phyloP scores from a whole-genome alignment of 2,797 vertebrate species.

The Hydrophis major region DNA sequence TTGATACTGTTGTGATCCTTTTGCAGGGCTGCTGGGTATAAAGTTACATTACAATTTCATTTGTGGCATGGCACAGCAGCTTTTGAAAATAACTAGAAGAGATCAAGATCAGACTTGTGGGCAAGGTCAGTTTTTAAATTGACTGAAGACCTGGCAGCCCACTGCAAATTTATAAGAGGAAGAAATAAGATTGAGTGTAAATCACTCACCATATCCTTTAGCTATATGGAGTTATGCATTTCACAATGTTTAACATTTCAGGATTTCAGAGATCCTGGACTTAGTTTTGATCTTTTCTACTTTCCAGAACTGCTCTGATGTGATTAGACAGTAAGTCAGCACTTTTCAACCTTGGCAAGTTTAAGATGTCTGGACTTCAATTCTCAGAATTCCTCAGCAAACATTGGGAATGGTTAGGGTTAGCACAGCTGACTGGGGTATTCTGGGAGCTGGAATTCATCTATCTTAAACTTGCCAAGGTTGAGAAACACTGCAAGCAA shows the following conservation, averaged over 20 bases:
- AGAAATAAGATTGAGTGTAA: neutral
- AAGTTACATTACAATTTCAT: neutral
- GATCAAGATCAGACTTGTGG: neutral
- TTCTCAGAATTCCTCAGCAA: neutral
- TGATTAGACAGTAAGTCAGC: neutral
- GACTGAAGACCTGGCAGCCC: neutral
- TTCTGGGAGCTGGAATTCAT: neutral
- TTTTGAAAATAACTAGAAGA: neutral
- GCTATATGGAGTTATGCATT: neutral
- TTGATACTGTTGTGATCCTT: neutral
- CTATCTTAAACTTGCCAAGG: neutral
- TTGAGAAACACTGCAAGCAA: neutral
- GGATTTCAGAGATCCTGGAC: neutral
- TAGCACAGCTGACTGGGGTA: neutral
- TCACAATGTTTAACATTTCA: neutral
- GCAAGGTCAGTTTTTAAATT: neutral
- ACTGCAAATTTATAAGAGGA: neutral
- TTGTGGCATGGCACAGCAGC: neutral
- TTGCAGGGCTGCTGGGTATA: neutral
- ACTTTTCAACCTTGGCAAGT: neutral
- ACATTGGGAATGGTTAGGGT: neutral
- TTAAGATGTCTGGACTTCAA: neutral
- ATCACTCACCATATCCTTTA: neutral
- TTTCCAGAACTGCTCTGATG: neutral
- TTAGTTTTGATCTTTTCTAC: neutral